Evolutionary conservation across 2,888 invertebrate species (phyloP), one percentile per base, ranked within the genome.

Genomic region (Parnassius mnemosyne): DNA sequence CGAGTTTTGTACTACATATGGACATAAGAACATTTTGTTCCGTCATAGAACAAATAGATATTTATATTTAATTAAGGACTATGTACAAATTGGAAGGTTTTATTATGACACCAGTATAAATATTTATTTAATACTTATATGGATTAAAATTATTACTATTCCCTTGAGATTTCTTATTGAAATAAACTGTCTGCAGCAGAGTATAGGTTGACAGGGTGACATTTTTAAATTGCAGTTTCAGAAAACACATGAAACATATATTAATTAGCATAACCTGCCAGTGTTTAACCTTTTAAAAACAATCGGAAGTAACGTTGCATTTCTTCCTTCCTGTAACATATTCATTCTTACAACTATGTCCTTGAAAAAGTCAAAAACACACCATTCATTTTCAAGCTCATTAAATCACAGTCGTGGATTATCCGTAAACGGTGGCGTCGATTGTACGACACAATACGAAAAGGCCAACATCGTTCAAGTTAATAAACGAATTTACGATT

Each of bases 401-500:
- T 57, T 62, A 57, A 53, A 57, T 61, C 49, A 57, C 53, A 42
- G 52, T 10, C 34, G 46, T 47, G 41, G 20, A 43, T 57, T 53
- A 47, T 16, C 53, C 61, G 53, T 53, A 61, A 50, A 54, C 50
- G 60, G 13, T 41, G 3, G 42, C 13, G 42, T 20, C 53, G 51
- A 59, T 54, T 64, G 60, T 51, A 47, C 11, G 41, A 47, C 13
- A 43, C 51, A 55, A 51, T 16, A 56, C 44, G 56, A 55, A 67
- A 69, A 69, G 61, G 66, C 64, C 66, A 64, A 53, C 63, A 59
- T 64, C 60, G 59, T 52, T 50, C 62, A 60, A 62, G 53, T 64
- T 65, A 64, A 71, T 68, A 68, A 69, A 67, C 66, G 57, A 58
- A 64, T 61, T 64, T 63, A 65, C 67, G 62, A 65, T 61, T 61